phyloP scores from a whole-genome alignment of 2,113 vertebrate genomes.

The Pholis gunnellus region DNA sequence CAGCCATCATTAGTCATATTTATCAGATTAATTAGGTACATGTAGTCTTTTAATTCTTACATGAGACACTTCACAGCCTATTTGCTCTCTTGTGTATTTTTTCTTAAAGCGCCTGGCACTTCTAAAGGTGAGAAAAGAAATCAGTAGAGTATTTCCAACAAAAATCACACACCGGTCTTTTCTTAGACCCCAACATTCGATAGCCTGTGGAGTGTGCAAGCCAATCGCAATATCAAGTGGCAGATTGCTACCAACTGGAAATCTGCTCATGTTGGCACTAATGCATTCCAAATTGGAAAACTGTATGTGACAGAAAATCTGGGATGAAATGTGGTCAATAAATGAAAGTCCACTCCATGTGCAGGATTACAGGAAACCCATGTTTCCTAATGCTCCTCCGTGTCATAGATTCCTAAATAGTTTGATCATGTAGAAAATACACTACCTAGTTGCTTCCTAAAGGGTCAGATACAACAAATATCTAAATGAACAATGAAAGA shows the following conservation, averaged over 20 bases:
- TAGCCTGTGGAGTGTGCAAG: not conserved
- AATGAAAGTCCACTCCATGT: conserved; percentile 33
- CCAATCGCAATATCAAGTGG: conserved; percentile 17
- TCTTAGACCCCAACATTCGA: not conserved
- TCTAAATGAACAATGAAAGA: no score
- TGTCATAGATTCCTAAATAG: not conserved
- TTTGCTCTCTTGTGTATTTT: not conserved
- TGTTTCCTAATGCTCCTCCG: not conserved
- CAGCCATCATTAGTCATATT: not conserved
- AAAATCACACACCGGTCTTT: conserved; percentile 2
- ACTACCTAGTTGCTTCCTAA: not conserved
- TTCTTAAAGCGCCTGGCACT: not conserved
- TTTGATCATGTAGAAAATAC: not conserved
- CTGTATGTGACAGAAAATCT: not conserved
- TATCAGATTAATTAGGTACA: not conserved
- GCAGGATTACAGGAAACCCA: conserved; percentile 4
- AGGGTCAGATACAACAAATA: not conserved
- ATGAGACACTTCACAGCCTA: not conserved
- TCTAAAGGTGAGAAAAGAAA: not conserved
- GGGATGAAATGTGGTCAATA: conserved; percentile 24
- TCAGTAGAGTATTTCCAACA: not conserved
- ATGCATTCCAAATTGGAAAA: conserved; percentile 24
- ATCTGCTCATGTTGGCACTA: conserved; percentile 43
- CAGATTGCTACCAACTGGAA: conserved; percentile 37
- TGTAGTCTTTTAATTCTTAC: not conserved